phyloP scores from a whole-genome alignment of 1,140 invertebrate genomes.

The Neotoxoptera formosana region DNA sequence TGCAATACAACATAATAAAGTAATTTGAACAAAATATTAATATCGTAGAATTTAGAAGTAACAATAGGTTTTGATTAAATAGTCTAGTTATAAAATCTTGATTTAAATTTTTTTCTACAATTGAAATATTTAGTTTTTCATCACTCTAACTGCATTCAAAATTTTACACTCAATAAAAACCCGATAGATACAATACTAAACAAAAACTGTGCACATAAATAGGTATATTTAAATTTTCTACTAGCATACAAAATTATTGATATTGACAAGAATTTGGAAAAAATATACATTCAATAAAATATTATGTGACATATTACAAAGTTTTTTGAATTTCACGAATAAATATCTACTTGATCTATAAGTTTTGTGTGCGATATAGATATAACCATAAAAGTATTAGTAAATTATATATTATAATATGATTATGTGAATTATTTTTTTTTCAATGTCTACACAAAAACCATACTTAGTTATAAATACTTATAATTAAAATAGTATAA shows the following conservation, averaged over 20 bases:
- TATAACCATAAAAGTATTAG: background rate
- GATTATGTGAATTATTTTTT: background rate
- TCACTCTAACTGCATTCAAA: background rate
- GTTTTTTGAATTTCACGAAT: background rate
- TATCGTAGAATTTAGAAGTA: background rate
- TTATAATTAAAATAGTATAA: background rate
- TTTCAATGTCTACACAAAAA: background rate
- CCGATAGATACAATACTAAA: background rate
- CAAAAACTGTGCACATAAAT: too few relatives aligned
- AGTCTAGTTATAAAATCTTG: background rate
- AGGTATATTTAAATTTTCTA: background rate
- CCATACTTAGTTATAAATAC: background rate
- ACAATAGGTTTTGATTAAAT: background rate
- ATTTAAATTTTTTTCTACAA: background rate
- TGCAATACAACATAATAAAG: too few relatives aligned
- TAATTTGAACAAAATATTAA: background rate
- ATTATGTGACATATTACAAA: background rate
- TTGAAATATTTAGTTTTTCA: background rate
- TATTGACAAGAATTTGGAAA: background rate
- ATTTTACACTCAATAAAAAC: background rate
- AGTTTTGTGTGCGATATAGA: background rate
- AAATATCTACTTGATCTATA: background rate
- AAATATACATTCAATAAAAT: too few relatives aligned
- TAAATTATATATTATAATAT: background rate
- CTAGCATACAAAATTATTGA: background rate